Evolutionary conservation across 2,797 vertebrate species (phyloP).

Genomic region (Cuculus canorus): DNA sequence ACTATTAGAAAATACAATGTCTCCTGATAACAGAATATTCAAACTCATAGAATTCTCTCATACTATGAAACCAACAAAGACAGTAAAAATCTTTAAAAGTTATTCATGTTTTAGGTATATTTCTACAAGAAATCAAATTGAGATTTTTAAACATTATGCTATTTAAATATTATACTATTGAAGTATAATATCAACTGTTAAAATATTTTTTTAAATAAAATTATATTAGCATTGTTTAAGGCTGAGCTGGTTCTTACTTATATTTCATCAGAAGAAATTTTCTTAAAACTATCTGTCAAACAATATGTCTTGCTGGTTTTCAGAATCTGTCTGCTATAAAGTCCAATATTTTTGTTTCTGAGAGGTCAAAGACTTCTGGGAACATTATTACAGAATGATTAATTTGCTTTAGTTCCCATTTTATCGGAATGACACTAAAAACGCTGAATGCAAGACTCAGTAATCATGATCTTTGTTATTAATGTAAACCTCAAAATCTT

Average conservation of each 20-base stretch:
- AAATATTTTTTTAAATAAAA: background rate
- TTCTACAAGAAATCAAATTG: background rate
- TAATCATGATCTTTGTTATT: background rate
- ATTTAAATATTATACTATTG: no score
- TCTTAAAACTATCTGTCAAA: background rate
- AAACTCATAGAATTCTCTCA: background rate
- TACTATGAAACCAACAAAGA: background rate
- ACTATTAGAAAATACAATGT: background rate
- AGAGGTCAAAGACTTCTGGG: background rate
- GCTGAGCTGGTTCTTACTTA: background rate
- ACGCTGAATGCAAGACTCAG: background rate
- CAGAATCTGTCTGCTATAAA: background rate
- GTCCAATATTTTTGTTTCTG: background rate
- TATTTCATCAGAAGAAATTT: background rate
- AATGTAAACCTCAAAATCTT: background rate
- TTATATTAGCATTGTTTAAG: background rate
- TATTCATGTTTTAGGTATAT: background rate
- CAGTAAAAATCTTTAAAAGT: background rate
- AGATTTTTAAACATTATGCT: background rate
- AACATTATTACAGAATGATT: background rate
- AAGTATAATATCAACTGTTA: background rate
- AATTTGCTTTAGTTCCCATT: background rate
- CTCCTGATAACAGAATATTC: background rate
- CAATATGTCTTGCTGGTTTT: background rate
- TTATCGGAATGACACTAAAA: background rate